Percentiles rank a stretch among this genome's conserved stretches.
Evolutionary conservation across 2,113 vertebrate species (phyloP).

Genomic region (Vanacampus margaritifer): DNA sequence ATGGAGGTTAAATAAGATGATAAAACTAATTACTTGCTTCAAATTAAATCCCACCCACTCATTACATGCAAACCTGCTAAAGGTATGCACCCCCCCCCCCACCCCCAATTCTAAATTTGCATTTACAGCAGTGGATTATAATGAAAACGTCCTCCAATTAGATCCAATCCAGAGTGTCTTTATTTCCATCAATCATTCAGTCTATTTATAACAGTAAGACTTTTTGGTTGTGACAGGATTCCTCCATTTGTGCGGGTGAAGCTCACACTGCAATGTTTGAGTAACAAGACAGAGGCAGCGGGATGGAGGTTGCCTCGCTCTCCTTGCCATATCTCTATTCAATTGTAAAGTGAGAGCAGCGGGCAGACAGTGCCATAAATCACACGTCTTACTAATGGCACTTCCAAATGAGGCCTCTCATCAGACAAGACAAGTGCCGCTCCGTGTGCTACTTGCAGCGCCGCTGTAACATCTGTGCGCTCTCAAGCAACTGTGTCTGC

Average conservation of each 20-base stretch:
- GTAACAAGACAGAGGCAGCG: conserved; percentile 20
- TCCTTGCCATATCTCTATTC: conserved; percentile 6
- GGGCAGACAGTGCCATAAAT: conserved; percentile 65
- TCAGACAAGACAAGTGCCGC: conserved; percentile 74
- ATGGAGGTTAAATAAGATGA: conserved; percentile 4
- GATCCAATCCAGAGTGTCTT: background rate
- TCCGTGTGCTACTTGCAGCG: conserved; percentile 66
- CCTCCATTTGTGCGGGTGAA: conserved; percentile 9
- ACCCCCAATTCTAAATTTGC: background rate
- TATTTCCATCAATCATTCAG: conserved; percentile 4
- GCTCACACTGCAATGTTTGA: conserved; percentile 13
- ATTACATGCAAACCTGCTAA: background rate
- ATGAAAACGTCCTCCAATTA: background rate
- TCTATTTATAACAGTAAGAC: conserved; percentile 9
- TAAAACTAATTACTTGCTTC: background rate
- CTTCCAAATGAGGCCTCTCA: conserved; percentile 73
- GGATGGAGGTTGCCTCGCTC: background rate
- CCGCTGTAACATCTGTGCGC: conserved; percentile 65
- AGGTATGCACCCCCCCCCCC: too few species aligned
- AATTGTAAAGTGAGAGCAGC: conserved; percentile 33
- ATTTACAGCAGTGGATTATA: background rate
- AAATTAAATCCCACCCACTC: background rate
- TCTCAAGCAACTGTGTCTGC: conserved; percentile 47
- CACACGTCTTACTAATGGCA: conserved; percentile 66
- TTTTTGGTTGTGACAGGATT: conserved; percentile 11